Conservation (phyloP, 2,797 vertebrate genomes). For the Balearica regulorum region DNA sequence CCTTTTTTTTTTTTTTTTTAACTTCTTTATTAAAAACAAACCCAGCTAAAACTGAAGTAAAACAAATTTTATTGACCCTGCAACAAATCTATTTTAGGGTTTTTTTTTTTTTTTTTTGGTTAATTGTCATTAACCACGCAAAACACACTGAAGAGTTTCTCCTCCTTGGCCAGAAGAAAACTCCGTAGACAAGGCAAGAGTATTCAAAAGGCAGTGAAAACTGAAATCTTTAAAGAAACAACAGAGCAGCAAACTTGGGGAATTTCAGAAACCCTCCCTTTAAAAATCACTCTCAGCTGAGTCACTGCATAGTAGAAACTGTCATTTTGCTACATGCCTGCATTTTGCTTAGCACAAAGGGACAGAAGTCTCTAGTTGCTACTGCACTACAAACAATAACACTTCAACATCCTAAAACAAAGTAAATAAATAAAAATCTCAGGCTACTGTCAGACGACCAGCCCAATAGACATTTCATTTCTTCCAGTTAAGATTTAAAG, state of each 20-base stretch:
- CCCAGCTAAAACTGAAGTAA: not conserved
- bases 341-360: not conserved
- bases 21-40: not conserved
- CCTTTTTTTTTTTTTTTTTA: not conserved
- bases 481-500: not conserved
- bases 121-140: not conserved
- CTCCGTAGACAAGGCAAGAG: fast-evolving
- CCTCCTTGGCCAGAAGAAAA: not conserved
- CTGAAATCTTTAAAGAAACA: not conserved
- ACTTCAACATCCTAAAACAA: not conserved
- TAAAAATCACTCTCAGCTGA: not conserved
- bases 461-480: not conserved
- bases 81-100: not conserved
- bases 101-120: not conserved
- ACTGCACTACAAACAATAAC: not conserved
- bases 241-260: not conserved
- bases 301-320: not conserved
- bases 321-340: not conserved
- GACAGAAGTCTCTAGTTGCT: not conserved
- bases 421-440: not conserved
- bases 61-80: not conserved
- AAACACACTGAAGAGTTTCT: not conserved
- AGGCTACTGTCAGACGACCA: not conserved
- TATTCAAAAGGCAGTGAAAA: not conserved
- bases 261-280: not conserved